These are phyloP conservation scores for Chamaedrilus cognettii DNA, from an alignment of 2,888 invertebrate species.

Conservation along the genomic window DNA sequence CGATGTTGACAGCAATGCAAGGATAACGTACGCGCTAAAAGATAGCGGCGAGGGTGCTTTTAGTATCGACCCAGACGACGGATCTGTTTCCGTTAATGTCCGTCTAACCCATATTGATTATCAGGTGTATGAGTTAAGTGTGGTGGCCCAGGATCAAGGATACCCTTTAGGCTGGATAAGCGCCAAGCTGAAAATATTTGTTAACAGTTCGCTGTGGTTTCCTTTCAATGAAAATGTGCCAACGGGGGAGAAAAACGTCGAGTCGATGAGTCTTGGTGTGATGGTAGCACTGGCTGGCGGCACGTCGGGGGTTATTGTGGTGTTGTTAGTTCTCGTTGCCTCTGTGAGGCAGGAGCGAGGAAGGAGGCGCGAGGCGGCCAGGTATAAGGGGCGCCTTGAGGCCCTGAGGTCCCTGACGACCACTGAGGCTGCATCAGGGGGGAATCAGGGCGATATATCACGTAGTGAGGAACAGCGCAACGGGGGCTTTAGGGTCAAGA, in stretches of 20 bases:
- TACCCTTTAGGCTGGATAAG: neutral
- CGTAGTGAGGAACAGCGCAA: no score
- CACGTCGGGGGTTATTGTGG: slow-evolving; percentile 1
- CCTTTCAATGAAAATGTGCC: no score
- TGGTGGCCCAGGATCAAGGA: slow-evolving; percentile 10
- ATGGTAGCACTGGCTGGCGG: slow-evolving; percentile 8
- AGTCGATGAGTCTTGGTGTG: slow-evolving; percentile 5
- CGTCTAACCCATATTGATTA: slow-evolving; percentile 9
- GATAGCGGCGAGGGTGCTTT: slow-evolving; percentile 13
- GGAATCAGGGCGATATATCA: no score
- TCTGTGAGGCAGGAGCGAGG: slow-evolving; percentile 5
- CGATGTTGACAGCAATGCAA: slow-evolving; percentile 30
- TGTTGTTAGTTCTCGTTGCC: slow-evolving; percentile 4
- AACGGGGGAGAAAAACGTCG: neutral
- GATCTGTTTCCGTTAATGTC: slow-evolving; percentile 14
- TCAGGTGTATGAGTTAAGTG: slow-evolving; percentile 1
- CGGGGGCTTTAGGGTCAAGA: no score
- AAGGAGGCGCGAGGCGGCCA: neutral
- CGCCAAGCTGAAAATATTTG: neutral
- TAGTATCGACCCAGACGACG: slow-evolving; percentile 6
- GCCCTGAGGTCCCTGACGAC: slow-evolving; percentile 13
- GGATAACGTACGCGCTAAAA: slow-evolving; percentile 16
- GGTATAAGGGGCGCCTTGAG: slow-evolving; percentile 17
- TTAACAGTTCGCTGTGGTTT: slow-evolving; percentile 17
- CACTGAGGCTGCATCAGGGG: slow-evolving; percentile 1